These are phyloP conservation scores for Schizopygopsis malacanthus DNA, from an alignment of 2,797 vertebrate genomes.

Conservation along the genomic window DNA sequence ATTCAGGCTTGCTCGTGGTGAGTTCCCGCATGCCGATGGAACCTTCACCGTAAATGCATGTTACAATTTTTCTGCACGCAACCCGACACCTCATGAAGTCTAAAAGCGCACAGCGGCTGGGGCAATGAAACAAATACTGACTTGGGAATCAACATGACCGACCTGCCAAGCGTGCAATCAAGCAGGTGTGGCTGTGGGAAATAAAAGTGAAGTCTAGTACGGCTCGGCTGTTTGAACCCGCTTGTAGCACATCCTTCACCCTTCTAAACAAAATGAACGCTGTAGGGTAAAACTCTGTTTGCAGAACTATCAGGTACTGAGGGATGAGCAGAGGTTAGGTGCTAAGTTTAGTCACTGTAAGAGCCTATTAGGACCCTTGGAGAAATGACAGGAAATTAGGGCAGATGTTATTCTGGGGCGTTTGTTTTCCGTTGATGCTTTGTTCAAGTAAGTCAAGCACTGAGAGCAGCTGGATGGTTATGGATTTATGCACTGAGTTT, in stretches of 20 bases:
- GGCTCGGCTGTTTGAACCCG: constrained; percentile 9
- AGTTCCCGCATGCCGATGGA: constrained; percentile 48
- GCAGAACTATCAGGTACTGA: constrained; percentile 10
- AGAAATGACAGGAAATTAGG: constrained; percentile 32
- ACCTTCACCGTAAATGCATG: constrained; percentile 48
- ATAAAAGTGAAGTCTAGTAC: constrained; percentile 49
- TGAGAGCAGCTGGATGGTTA: constrained; percentile 37
- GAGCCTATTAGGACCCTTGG: constrained; percentile 17
- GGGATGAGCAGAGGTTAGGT: constrained; percentile 4
- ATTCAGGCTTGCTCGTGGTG: constrained; percentile 57
- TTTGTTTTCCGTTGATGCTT: constrained; percentile 26
- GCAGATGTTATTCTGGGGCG: constrained; percentile 38
- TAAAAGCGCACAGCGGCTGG: constrained; percentile 9
- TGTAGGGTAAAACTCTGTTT: constrained; percentile 26
- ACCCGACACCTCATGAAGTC: constrained; percentile 38
- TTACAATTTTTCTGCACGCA: constrained; percentile 41
- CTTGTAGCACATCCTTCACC: constrained; percentile 1
- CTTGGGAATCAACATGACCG: constrained; percentile 50
- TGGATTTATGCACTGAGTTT: constrained; percentile 36
- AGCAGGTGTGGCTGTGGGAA: constrained; percentile 45
- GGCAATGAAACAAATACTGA: constrained; percentile 43
- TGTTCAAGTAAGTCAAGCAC: constrained; percentile 28
- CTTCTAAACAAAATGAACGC: not conserved
- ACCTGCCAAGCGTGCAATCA: constrained; percentile 44
- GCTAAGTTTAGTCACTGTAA: constrained; percentile 34